Evolutionary conservation across 2,888 invertebrate genomes (phyloP).

Genomic region (Epinotia ramella): DNA sequence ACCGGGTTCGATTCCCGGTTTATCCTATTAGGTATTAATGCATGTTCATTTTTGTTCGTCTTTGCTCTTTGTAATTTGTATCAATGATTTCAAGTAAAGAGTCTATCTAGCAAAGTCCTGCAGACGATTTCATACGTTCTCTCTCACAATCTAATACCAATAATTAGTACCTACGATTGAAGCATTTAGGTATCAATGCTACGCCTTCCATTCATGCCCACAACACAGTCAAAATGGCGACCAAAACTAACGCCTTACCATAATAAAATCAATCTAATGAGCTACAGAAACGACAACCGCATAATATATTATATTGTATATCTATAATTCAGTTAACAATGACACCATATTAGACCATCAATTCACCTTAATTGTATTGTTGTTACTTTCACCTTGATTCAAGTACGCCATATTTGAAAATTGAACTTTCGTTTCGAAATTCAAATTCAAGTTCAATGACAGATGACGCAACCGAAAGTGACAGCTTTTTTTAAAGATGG

Average conservation of each 20-base stretch:
- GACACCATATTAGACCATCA: conserved; percentile 62
- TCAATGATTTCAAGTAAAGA: too few species aligned
- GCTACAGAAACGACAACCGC: conserved; percentile 11
- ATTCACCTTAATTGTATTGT: conserved; percentile 64
- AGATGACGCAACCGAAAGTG: conserved; percentile 49
- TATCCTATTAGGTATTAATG: too few species aligned
- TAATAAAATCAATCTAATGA: conserved; percentile 13
- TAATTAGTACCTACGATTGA: conserved; percentile 10
- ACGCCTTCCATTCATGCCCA: conserved; percentile 33
- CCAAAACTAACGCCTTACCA: conserved; percentile 2
- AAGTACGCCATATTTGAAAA: conserved; percentile 49
- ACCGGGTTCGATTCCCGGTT: too few species aligned
- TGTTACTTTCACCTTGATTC: conserved; percentile 55
- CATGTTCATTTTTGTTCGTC: too few species aligned
- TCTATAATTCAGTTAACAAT: conserved; percentile 50
- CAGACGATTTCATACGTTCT: conserved; percentile 23
- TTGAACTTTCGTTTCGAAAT: conserved; percentile 53
- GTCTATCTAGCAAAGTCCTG: conserved; percentile 10
- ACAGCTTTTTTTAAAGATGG: conserved; percentile 45
- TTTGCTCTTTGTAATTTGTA: too few species aligned
- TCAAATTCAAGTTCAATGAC: conserved; percentile 72
- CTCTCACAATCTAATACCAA: not conserved
- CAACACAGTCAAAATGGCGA: conserved; percentile 7
- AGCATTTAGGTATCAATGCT: conserved; percentile 32
- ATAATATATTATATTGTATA: conserved; percentile 7